Percentiles rank a stretch among this genome's conserved stretches.
These are phyloP conservation scores for Sphyrna mokarran DNA, from an alignment of 2,113 vertebrate species.

Conservation along the genomic window DNA sequence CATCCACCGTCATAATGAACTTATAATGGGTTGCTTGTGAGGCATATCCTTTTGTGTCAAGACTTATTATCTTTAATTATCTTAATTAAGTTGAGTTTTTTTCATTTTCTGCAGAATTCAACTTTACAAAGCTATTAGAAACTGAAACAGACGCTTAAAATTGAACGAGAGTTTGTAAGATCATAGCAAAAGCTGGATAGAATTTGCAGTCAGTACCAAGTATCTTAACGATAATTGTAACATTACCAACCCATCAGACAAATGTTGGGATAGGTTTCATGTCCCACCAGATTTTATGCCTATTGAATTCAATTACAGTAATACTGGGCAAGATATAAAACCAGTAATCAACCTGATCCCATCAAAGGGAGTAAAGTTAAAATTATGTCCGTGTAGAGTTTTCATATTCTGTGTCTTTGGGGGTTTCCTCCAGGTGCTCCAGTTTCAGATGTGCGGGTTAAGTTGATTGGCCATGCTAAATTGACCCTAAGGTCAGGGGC, in stretches of 20 bases:
- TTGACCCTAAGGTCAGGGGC: no score
- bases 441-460: no score
- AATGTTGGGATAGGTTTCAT: no score
- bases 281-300: not conserved
- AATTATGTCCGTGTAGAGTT: not conserved
- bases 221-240: not conserved
- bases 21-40: slow-evolving; percentile 17
- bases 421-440: no score
- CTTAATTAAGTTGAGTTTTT: slow-evolving; percentile 28
- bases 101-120: not conserved
- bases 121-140: not conserved
- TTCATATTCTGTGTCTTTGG: no score
- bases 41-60: slow-evolving; percentile 33
- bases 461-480: no score
- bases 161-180: not conserved
- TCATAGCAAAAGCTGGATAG: not conserved
- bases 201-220: not conserved
- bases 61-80: slow-evolving; percentile 25
- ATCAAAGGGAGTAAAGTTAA: not conserved
- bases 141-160: not conserved
- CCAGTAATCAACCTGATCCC: not conserved
- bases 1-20: not conserved
- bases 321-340: not conserved
- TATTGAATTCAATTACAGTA: not conserved
- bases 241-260: not conserved